Base-by-base conservation (phyloP, 2,797 vertebrate genomes). In the Lophius americanus region DNA sequence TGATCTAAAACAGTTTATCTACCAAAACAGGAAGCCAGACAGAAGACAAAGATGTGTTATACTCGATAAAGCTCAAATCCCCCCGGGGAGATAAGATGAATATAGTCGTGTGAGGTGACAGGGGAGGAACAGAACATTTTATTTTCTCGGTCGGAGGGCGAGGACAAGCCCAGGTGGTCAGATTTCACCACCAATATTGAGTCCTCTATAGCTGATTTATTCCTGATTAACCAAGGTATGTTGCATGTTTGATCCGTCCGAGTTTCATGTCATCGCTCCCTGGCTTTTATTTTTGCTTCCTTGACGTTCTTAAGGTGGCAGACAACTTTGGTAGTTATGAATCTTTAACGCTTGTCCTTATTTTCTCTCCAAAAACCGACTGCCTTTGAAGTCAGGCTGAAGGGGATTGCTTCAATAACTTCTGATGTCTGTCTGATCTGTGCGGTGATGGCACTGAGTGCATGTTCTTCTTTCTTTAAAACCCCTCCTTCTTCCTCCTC, bases 361-460 rank as follows among this genome's bases (percentile, higher is more conserved):
- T 91, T 91, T 89, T 84, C 82, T 80, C 78, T 83, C 79, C 78
- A 72, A 83, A 55, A 83, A 67, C 52, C 42, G 60, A 6, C 70
- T 49, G 68, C 66, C 79, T 92, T 92, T 93, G 88, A 93, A 89
- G 89, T 88, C 58, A 56, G 76, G 79, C 84, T 78, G 86, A 12
- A 86, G 79, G 90, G 88, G 87, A 89, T 87, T 85, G 84, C 91
- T 89, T 80, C 85, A 74, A 83, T 68, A 76, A 76, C 81, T 86
- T 81, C 78, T 81, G 76, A 81, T 86, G 85, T 80, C 81, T 82
- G 83, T 91, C 84, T 83, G 89, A 91, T 92, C 84, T 92, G 74
- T 9, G 71, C 71, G 23, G 23, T 69, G 86, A 84, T 84, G 86
- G 83, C 66, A 72, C 59, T 65, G 71, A 72, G 69, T 64, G 75